A percentile compares a stretch with the other conserved stretches of the same genome.
phyloP scores from a whole-genome alignment of 2,113 vertebrate genomes.

The Mustela lutreola region DNA sequence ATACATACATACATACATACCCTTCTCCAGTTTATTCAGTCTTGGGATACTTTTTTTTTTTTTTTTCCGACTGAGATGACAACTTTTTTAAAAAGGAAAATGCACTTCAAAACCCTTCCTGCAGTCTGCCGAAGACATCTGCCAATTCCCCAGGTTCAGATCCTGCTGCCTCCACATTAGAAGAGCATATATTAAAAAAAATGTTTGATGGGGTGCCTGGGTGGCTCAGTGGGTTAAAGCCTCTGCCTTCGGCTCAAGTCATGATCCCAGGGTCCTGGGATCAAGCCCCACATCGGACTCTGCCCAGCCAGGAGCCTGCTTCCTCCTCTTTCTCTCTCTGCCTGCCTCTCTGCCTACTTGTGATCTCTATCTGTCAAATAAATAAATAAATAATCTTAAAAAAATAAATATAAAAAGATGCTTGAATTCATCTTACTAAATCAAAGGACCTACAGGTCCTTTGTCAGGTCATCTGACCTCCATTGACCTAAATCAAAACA shows the following conservation, averaged over 20 bases:
- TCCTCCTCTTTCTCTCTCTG: too few relatives aligned
- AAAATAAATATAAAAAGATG: neutral
- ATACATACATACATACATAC: neutral
- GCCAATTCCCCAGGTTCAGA: conserved; percentile 36
- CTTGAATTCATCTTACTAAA: conserved; percentile 51
- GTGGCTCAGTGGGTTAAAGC: too few relatives aligned
- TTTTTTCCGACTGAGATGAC: conserved; percentile 21
- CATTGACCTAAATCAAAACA: conserved; percentile 67
- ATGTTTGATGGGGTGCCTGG: neutral
- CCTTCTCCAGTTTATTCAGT: neutral
- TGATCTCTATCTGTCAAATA: too few relatives aligned
- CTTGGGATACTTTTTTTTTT: neutral
- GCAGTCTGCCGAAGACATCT: neutral
- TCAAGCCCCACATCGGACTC: too few relatives aligned
- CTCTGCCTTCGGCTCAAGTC: too few relatives aligned
- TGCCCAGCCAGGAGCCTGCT: too few relatives aligned
- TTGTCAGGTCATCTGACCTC: conserved; percentile 62
- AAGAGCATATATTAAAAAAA: neutral
- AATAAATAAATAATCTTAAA: too few relatives aligned
- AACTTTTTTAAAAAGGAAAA: neutral
- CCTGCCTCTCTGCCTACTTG: too few relatives aligned
- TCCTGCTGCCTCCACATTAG: neutral
- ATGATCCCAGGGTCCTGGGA: too few relatives aligned
- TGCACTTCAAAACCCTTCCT: conserved; percentile 42
- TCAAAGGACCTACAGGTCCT: conserved; percentile 10